Base-by-base conservation (phyloP, 1,140 invertebrate species). In the Tyrophagus putrescentiae region DNA sequence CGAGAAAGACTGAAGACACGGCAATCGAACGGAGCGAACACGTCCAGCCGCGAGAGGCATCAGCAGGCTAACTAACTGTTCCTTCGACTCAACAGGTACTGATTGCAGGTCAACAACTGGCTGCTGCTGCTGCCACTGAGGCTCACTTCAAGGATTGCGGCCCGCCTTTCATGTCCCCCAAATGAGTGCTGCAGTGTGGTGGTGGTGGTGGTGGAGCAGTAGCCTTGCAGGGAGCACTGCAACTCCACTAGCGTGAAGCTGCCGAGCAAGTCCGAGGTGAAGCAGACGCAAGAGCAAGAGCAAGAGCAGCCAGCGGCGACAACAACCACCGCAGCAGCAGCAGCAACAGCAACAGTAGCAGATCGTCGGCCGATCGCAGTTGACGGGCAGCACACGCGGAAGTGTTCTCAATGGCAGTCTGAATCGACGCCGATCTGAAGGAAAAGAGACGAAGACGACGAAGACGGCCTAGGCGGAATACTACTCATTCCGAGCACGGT, bases 21-120 rank as follows among this genome's bases (percentile, higher is more conserved):
- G n/a, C n/a, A n/a, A n/a, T n/a, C n/a, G n/a, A n/a, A n/a, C n/a
- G n/a, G n/a, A n/a, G n/a, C n/a, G n/a, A n/a, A n/a, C n/a, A n/a
- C 45, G 7, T 48, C 7, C 6, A 48, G 7, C 21, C 7, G 18
- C 7, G 7, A 18, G 45, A 48, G 18, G 45, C 18, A 18, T 48
- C 18, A 13, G 18, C 7, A 6, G 31, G 7, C 7, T 7, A 48
- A 48, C 45, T 48, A 6, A n/a, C n/a, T n/a, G n/a, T n/a, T n/a
- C 7, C 7, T 21, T 7, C 45, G 45, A 48, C 45, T 48, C 45
- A 48, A 48, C 45, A 48, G 45, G 45, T 48, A 48, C 45, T 6
- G 45, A 48, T 48, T 48, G 45, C 45, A 48, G 45, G 45, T 48
- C 45, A 48, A 48, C 7, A 48, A 48, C 45, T 48, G 45, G 45